phyloP scores from a whole-genome alignment of 2,113 vertebrate genomes.

The Tachysurus fulvidraco region DNA sequence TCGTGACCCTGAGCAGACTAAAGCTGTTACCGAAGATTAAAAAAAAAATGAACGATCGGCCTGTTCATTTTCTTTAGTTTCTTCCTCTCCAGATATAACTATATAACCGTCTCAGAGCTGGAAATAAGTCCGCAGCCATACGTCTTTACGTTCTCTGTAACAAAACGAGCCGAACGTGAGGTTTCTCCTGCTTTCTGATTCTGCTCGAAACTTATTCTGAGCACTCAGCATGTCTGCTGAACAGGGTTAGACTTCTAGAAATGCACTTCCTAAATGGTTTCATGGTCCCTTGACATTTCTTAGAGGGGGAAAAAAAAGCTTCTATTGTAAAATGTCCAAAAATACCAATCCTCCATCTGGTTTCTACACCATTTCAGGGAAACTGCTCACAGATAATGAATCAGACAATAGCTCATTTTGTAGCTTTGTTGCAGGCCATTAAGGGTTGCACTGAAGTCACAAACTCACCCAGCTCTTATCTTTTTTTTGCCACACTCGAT shows the following conservation, averaged over 20 bases:
- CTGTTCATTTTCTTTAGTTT: not conserved
- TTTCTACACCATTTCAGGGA: not conserved
- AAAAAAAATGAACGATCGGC: too few species aligned
- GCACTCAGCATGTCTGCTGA: not conserved
- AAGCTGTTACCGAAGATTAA: not conserved
- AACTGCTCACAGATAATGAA: not conserved
- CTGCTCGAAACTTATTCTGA: not conserved
- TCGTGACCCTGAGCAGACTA: not conserved
- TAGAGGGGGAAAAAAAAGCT: not conserved
- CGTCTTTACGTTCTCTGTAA: not conserved
- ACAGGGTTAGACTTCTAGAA: not conserved
- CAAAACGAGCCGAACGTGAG: not conserved
- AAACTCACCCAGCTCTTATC: not conserved
- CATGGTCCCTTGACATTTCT: not conserved
- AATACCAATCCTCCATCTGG: not conserved
- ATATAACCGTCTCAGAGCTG: not conserved
- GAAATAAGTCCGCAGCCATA: not conserved
- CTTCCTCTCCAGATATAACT: not conserved
- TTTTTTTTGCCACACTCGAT: not conserved
- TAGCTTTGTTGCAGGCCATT: slow-evolving; percentile 8
- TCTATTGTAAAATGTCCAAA: not conserved
- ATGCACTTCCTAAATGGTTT: slow-evolving; percentile 8
- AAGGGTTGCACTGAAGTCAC: not conserved
- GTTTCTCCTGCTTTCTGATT: not conserved
- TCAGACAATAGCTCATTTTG: not conserved